Conservation (phyloP, 1,140 invertebrate genomes). For the Lamellibrachia luymesi region DNA sequence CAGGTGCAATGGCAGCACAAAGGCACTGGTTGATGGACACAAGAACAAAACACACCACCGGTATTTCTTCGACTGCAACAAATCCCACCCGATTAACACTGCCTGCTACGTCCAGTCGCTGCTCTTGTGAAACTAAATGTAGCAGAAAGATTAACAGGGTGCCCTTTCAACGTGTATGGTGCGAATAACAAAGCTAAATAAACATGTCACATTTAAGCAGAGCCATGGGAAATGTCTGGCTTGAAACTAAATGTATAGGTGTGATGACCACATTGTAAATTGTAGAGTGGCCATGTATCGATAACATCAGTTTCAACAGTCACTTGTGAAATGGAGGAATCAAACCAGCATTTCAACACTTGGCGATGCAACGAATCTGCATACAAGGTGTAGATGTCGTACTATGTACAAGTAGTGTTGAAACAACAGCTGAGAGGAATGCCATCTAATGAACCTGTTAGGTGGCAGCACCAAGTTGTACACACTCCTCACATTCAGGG, state of each 20-base stretch:
- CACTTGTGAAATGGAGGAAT: neutral
- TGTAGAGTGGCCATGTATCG: neutral
- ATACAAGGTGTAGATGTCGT: neutral
- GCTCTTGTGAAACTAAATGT: neutral
- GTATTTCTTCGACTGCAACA: neutral
- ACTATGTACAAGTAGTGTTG: neutral
- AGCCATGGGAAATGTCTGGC: neutral
- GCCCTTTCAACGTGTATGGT: neutral
- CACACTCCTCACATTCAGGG: neutral
- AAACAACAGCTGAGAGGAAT: neutral
- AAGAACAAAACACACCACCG: neutral
- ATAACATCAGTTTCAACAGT: neutral
- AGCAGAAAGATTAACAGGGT: neutral
- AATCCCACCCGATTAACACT: neutral
- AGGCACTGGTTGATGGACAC: neutral
- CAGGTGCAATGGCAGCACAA: neutral
- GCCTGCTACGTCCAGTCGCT: neutral
- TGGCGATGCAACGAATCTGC: neutral
- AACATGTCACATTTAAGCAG: neutral
- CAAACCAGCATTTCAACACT: neutral
- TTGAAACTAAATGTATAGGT: neutral
- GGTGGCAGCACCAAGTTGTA: neutral
- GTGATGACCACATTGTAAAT: neutral
- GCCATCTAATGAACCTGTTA: neutral
- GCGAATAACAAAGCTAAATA: neutral